A percentile compares a stretch with the other conserved stretches of the same genome.
Conservation (phyloP, 2,113 vertebrate genomes). For the Bolborhynchus lineola region DNA sequence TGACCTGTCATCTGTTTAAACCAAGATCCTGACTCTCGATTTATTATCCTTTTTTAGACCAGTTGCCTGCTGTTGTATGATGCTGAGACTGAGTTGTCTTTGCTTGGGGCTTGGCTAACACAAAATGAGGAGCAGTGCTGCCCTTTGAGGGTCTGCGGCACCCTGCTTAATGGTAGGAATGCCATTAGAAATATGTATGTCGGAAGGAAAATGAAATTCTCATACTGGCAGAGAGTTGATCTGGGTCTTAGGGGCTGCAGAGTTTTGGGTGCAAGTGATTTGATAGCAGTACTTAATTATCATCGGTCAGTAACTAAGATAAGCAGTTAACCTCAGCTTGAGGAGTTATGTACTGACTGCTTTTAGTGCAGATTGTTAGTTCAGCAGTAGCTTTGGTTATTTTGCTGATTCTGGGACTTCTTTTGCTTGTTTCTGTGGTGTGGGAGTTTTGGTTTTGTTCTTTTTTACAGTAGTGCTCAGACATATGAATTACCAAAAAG, state of each 20-base stretch:
- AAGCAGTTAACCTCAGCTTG: background rate
- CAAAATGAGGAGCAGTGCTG: background rate
- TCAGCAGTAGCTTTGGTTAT: background rate
- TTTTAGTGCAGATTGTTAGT: background rate
- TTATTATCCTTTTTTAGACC: background rate
- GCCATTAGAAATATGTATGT: background rate
- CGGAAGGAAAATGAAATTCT: background rate
- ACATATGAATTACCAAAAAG: background rate
- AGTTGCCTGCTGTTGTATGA: background rate
- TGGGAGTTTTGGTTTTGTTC: background rate
- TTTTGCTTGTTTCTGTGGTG: background rate
- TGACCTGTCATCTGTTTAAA: background rate
- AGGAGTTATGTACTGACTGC: background rate
- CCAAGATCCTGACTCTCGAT: background rate
- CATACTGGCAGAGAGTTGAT: background rate
- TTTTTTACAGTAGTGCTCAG: background rate
- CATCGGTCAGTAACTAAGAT: background rate
- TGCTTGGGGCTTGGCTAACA: background rate
- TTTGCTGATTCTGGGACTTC: background rate
- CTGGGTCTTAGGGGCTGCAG: background rate
- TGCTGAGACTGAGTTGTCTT: background rate
- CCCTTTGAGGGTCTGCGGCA: background rate
- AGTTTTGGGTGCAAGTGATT: background rate
- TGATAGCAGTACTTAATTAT: background rate
- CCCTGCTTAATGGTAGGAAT: background rate